These are phyloP conservation scores for Microtus pennsylvanicus DNA, from an alignment of 2,113 vertebrate species.

Conservation along the genomic window DNA sequence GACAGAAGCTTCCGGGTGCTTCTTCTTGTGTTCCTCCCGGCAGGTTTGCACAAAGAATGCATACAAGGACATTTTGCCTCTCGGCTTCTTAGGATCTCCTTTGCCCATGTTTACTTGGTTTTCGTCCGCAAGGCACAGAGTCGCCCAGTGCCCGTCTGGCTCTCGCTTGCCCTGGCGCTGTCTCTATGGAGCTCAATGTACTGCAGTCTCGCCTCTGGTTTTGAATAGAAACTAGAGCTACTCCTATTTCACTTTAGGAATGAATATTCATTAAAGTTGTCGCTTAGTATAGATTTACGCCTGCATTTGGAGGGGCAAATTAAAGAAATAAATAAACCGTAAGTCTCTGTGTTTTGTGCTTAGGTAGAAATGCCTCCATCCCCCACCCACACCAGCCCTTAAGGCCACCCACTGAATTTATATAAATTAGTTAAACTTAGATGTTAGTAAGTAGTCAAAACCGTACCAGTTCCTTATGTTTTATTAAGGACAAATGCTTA, in stretches of 20 bases:
- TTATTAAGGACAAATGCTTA: background rate
- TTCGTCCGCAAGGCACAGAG: too few relatives aligned
- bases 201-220: too few relatives aligned
- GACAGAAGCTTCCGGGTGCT: too few relatives aligned
- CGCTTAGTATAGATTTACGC: constrained; percentile 12
- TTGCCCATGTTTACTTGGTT: too few relatives aligned
- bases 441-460: background rate
- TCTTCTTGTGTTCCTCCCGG: too few relatives aligned
- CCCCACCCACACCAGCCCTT: background rate
- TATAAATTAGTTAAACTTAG: background rate
- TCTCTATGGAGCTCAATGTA: too few relatives aligned
- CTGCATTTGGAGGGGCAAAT: constrained; percentile 21
- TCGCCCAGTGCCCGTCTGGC: too few relatives aligned
- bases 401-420: background rate
- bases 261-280: constrained; percentile 47
- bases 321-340: constrained; percentile 54
- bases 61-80: too few relatives aligned
- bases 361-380: background rate
- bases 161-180: too few relatives aligned
- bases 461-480: background rate
- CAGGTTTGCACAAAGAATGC: too few relatives aligned
- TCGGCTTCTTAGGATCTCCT: too few relatives aligned
- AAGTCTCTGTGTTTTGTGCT: background rate
- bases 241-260: constrained; percentile 6
- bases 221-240: background rate